Evolutionary conservation across 2,797 vertebrate genomes (phyloP), one percentile per base, ranked within the genome.

Genomic region (Amniataba percoides): DNA sequence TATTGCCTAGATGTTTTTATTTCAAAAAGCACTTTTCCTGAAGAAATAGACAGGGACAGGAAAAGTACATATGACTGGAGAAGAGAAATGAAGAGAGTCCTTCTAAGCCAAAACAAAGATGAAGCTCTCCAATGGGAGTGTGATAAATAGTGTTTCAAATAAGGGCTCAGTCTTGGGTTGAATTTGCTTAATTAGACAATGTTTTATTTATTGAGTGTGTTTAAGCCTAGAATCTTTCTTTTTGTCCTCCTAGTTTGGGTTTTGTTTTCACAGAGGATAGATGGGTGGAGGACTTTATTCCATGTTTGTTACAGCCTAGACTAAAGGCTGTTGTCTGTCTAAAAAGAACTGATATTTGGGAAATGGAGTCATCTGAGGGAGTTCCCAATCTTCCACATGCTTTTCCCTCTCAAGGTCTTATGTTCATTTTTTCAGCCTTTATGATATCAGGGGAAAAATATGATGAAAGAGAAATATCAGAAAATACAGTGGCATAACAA

Each of bases 251-350:
- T 25, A 14, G 31, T 77, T 76, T 63, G 62, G 9, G 36, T 75
- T 85, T 81, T 80, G 76, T 83, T 82, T 82, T 76, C 52, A 57
- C 40, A 69, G 68, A 68, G 82, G 80, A 72, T 60, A 71, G 84
- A 88, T 74, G 80, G 84, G 76, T 1, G 66, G 74, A 74, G 63
- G 77, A 57, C 46, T 66, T 61, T 61, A 18, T 76, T 72, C 81
- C 72, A 4, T 86, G 77, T 81, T 84, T 86, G 58, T 73, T 72
- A 62, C 59, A 49, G 65, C 55, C 40, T 64, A 56, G 68, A 61
- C 39, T 21, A 25, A 25, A 62, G 21, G 57, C 21, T 78, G 63
- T 76, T 77, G 68, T 78, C 59, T 23, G 18, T 61, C 27, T 69
- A 65, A 71, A 65, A n/a, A 65, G 52, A 63, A 34, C 40, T 52